Conservation (phyloP, 53 echinoderm and acorn worm species). For the Temnopleurus reevesii region DNA sequence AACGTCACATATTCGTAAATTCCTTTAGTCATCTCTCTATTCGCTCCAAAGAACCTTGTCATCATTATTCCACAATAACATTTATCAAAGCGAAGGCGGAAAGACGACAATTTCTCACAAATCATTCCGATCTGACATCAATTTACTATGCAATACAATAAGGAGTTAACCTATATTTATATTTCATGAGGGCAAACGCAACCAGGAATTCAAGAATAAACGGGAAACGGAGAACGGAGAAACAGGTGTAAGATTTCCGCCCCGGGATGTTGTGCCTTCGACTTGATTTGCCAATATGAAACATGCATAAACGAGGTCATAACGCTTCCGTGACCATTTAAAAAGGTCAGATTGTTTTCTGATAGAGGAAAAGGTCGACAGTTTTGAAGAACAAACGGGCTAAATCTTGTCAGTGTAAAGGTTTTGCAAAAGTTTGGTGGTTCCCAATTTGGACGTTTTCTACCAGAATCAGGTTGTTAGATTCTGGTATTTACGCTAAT, state of each 20-base stretch:
- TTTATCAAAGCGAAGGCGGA: neutral
- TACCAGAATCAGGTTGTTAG: too few relatives aligned
- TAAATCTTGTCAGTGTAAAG: too few relatives aligned
- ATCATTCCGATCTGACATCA: neutral
- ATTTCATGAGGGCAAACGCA: neutral
- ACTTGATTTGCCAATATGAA: conserved; percentile 18
- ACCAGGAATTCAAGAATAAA: neutral
- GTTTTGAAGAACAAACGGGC: too few relatives aligned
- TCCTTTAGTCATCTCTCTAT: too few relatives aligned
- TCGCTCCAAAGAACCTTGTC: neutral
- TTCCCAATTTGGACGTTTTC: too few relatives aligned
- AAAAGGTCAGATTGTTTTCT: conserved; percentile 20
- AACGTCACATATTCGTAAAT: neutral
- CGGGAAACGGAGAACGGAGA: neutral
- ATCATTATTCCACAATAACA: neutral
- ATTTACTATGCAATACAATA: neutral
- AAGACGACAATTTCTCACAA: neutral
- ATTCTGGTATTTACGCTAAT: too few relatives aligned
- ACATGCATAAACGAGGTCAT: conserved; percentile 24
- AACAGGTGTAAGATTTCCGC: conserved; percentile 36
- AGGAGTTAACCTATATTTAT: conserved; percentile 12
- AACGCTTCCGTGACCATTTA: conserved; percentile 20
- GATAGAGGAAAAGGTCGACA: neutral
- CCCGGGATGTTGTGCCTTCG: neutral
- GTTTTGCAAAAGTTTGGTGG: too few relatives aligned